Base-by-base conservation (phyloP, 2,113 vertebrate genomes). In the Pungitius pungitius region DNA sequence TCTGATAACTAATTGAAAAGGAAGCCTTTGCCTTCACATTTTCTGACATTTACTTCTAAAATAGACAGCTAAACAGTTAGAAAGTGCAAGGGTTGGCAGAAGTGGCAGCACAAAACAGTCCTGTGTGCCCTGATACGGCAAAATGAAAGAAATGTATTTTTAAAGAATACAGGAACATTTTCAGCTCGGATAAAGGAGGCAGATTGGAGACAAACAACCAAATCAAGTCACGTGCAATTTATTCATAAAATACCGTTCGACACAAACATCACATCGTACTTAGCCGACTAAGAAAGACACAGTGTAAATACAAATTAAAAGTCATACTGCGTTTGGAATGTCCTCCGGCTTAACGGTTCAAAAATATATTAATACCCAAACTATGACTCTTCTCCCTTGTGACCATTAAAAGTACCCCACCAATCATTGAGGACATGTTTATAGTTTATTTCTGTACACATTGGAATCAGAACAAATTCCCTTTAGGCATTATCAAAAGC, bases 251-350 rank as follows among this genome's bases (percentile, higher is more conserved):
- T 15, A 15, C 43, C 13, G 51, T 37, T 73, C 61, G 62, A 78
- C 68, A 78, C 55, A 39, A 78, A 83, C 49, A 75, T 80, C 69
- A 83, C 17, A 62, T 60, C 52, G 13, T 39, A 68, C 67, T 81
- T 67, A 33, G 58, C 39, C 61, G 33, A 69, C 57, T 22, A 58
- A 66, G 73, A 43, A 69, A 42, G 3, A 60, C 13, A 9, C 30
- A 26, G 11, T 55, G 57, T 68, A 79, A 71, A 79, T 75, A 69
- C 55, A 79, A 69, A 76, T 75, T 54, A 60, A 40, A 65, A 73
- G n/a, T 59, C 30, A 57, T 43, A 61, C 27, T 9, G 1, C 57
- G 55, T 24, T 20, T 20, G 47, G 49, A 65, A 73, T 42, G 72
- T 73, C 71, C 22, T 68, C 3, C 22, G 56, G 33, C 45, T 51